Evolutionary conservation across 2,797 vertebrate species (phyloP).

Genomic region (Merluccius polli): DNA sequence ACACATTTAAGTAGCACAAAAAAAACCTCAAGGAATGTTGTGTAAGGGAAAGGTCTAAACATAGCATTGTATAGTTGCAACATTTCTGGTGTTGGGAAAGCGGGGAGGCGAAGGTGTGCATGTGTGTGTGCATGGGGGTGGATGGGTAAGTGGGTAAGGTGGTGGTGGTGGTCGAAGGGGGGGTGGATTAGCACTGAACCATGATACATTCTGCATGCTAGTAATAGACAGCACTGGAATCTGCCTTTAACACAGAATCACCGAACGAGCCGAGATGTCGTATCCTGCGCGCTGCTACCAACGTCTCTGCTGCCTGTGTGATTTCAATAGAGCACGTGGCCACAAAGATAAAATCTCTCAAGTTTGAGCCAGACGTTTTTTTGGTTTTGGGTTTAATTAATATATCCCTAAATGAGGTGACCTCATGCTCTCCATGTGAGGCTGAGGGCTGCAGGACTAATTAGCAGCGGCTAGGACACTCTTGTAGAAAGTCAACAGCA

Average conservation of each 20-base stretch:
- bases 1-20: not conserved
- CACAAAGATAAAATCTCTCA: slow-evolving; percentile 23
- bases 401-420: slow-evolving; percentile 68
- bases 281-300: not conserved
- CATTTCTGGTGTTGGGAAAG: slow-evolving; percentile 46
- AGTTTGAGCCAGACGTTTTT: slow-evolving; percentile 2
- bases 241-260: slow-evolving; percentile 62
- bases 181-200: slow-evolving; percentile 22
- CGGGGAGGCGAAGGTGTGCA: slow-evolving; percentile 17
- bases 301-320: not conserved
- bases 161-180: slow-evolving; percentile 1
- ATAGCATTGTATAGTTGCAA: slow-evolving; percentile 43
- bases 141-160: not conserved
- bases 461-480: slow-evolving; percentile 53
- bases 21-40: slow-evolving; percentile 3
- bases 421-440: slow-evolving; percentile 51
- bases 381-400: slow-evolving; percentile 48
- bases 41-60: not conserved
- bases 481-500: slow-evolving; percentile 47
- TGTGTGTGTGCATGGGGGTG: not conserved
- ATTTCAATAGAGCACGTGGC: not conserved
- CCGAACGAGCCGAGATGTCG: slow-evolving; percentile 46
- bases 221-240: slow-evolving; percentile 66
- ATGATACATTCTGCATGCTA: slow-evolving; percentile 60
- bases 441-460: slow-evolving; percentile 58